Conservation (phyloP, 2,113 vertebrate species). For the Rissa tridactyla region DNA sequence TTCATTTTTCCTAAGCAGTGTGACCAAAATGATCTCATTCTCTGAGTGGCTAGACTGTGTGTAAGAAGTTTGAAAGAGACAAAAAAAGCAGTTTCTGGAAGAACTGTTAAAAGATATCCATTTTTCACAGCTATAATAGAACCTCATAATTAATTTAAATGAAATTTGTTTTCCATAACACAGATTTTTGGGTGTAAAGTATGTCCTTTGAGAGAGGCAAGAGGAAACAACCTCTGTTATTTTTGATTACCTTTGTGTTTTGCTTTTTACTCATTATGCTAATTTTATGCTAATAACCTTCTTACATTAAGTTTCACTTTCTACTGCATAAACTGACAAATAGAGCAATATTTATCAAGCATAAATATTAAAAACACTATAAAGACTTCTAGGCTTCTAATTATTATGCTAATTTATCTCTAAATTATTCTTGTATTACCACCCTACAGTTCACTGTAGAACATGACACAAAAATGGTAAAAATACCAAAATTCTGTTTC, state of each 20-base stretch:
- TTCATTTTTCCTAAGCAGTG: neutral
- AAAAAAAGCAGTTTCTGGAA: conserved; percentile 1
- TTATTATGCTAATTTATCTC: conserved; percentile 70
- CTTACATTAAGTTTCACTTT: conserved; percentile 66
- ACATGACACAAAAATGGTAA: conserved; percentile 38
- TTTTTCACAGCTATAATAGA: conserved; percentile 30
- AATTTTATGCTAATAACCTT: conserved; percentile 65
- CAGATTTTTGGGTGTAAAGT: conserved; percentile 34
- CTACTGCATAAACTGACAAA: conserved; percentile 68
- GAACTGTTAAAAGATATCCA: neutral
- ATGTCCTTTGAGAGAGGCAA: conserved; percentile 34
- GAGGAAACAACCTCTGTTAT: conserved; percentile 59
- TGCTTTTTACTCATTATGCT: conserved; percentile 60
- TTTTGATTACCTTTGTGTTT: conserved; percentile 72
- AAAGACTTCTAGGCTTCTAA: conserved; percentile 66
- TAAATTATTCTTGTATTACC: conserved; percentile 63
- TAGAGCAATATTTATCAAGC: conserved; percentile 70
- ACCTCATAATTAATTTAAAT: conserved; percentile 62
- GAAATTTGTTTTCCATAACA: conserved; percentile 43
- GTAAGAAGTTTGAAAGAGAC: neutral
- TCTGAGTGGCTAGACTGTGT: neutral
- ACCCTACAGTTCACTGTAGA: conserved; percentile 36
- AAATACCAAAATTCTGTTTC: conserved; percentile 27
- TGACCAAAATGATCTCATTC: neutral
- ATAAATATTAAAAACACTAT: conserved; percentile 70